Conservation (phyloP, 2,888 invertebrate genomes). For the Eilema sororculum region DNA sequence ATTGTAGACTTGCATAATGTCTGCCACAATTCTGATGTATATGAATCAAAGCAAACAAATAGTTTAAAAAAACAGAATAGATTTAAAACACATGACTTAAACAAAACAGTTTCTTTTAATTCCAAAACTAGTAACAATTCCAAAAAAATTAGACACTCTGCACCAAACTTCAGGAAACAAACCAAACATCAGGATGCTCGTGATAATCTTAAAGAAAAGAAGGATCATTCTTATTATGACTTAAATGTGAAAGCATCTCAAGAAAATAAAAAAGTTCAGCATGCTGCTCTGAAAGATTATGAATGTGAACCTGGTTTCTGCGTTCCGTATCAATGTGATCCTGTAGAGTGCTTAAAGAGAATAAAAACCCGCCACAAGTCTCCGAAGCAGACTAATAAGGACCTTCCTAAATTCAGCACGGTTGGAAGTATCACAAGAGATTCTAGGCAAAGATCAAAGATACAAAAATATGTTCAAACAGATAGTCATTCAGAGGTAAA, state of each 20-base stretch:
- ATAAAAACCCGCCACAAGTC: not conserved
- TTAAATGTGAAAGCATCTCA: not conserved
- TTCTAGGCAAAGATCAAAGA: not conserved
- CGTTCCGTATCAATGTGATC: not conserved
- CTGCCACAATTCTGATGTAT: not conserved
- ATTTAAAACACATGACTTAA: not conserved
- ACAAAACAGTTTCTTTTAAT: not conserved
- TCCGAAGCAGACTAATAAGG: not conserved
- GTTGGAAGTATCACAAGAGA: not conserved
- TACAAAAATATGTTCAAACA: not conserved
- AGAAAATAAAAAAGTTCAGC: not conserved
- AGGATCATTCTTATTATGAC: not conserved
- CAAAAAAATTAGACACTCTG: not conserved
- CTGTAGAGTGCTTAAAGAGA: not conserved
- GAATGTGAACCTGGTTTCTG: not conserved
- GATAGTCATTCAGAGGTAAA: not conserved
- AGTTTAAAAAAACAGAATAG: not conserved
- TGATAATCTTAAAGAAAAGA: not conserved
- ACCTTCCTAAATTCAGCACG: not conserved
- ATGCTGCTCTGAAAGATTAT: not conserved
- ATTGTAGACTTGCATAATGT: not conserved
- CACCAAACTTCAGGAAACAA: not conserved
- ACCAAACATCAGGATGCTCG: not conserved
- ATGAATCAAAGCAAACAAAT: not conserved
- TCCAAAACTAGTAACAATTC: not conserved